Conservation (phyloP, 2,888 invertebrate species). For the Rhodophaea formosa region DNA sequence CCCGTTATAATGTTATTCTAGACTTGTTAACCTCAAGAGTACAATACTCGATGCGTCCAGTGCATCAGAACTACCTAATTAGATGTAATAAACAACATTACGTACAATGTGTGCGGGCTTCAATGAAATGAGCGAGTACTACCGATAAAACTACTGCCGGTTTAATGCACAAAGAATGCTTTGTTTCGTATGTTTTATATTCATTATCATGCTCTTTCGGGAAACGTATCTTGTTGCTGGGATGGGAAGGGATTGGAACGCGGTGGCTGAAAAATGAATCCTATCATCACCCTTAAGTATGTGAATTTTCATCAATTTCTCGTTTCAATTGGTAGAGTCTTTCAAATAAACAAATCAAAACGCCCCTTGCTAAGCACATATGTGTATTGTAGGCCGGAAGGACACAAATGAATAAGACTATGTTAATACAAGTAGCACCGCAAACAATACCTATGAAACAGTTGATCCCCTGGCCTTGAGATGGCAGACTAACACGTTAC, state of each 20-base stretch:
- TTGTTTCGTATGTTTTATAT: conserved; percentile 51
- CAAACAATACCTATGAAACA: no score
- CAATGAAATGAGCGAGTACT: conserved; percentile 50
- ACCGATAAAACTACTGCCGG: conserved; percentile 64
- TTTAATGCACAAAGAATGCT: conserved; percentile 52
- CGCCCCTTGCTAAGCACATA: no score
- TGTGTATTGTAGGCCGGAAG: no score
- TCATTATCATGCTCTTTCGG: conserved; percentile 37
- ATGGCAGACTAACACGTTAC: no score
- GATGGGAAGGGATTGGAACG: background rate
- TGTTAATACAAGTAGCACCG: no score
- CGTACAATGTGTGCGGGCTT: conserved; percentile 45
- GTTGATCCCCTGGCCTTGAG: no score
- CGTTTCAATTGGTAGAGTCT: no score
- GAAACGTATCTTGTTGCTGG: conserved; percentile 21
- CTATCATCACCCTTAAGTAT: background rate
- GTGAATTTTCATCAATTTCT: no score
- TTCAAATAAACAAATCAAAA: no score
- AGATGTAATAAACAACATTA: conserved; percentile 49
- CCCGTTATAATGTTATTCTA: background rate
- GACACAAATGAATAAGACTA: no score
- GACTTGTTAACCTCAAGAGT: conserved; percentile 9
- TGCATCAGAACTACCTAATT: conserved; percentile 19
- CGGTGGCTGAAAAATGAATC: background rate
- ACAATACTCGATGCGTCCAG: background rate